A percentile compares a stretch with the other conserved stretches of the same genome.
phyloP scores from a whole-genome alignment of 2,797 vertebrate species.

The Ibycter americanus region DNA sequence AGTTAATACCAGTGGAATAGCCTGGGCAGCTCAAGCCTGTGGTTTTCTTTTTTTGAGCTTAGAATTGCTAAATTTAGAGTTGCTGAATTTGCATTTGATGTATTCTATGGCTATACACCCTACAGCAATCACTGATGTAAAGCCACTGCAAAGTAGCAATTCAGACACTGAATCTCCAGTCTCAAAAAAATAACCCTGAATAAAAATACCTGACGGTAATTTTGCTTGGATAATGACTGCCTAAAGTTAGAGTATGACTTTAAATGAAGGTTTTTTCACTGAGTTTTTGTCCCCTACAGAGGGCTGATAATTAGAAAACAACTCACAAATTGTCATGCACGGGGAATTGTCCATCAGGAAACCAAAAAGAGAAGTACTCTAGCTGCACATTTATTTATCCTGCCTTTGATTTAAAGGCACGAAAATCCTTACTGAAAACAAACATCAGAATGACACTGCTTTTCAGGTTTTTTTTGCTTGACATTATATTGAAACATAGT shows the following conservation, averaged over 20 bases:
- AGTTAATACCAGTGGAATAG: not conserved
- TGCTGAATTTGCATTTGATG: conserved; percentile 30
- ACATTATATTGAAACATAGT: not conserved
- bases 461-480: not conserved
- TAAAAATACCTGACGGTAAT: not conserved
- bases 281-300: not conserved
- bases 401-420: not conserved
- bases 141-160: not conserved
- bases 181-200: not conserved
- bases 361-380: not conserved
- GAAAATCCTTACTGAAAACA: not conserved
- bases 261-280: not conserved
- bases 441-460: not conserved
- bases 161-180: not conserved
- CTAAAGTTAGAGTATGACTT: not conserved
- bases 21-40: not conserved
- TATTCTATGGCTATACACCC: not conserved
- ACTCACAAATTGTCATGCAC: not conserved
- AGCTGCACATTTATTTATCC: not conserved
- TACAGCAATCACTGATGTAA: conserved; percentile 1
- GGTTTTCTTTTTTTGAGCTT: not conserved
- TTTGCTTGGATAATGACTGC: not conserved
- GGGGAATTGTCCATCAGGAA: not conserved
- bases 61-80: not conserved
- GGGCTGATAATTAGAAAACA: not conserved